Evolutionary conservation across 2,888 invertebrate species (phyloP), one percentile per base, ranked within the genome.

Genomic region (Rotaria macrura): DNA sequence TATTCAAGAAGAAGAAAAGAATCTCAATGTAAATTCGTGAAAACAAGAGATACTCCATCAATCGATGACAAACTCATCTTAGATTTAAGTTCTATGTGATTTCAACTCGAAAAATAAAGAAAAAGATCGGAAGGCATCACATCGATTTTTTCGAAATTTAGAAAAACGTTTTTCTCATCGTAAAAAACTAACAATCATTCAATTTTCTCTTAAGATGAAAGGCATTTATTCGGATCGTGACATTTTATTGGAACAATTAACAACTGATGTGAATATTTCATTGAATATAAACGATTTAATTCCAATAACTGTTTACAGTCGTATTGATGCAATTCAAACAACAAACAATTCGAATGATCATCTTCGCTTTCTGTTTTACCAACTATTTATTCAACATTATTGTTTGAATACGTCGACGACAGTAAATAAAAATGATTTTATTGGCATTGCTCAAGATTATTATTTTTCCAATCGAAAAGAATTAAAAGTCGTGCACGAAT

Each of bases 381-480:
- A 79, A 43, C 34, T 79, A 79, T 79, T 43, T 43, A 23, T 79
- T 79, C 43, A 79, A 79, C 79, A 79, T n/a, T 43, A 79, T 43
- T 43, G 43, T 40, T 25, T 43, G 43, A 79, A 79, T 43, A 10
- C 40, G 9, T 40, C 79, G 5, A 20, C 7, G 43, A 25, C 5
- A 25, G 25, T 40, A 43, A 79, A 23, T n/a, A 79, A 40, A 20
- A 25, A 43, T n/a, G 43, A 79, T 43, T 79, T 79, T n/a, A 9
- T 79, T 10, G 17, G 43, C 25, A 23, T 79, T 6, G 6, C 5
- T 23, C 40, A 43, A 25, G n/a, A 79, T 25, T 79, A 79, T 43
- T 79, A 79, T 43, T n/a, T 1, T 43, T 23, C 40, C 14, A 79
- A 79, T 79, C 43, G 43, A 12, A 25, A 40, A n/a, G 79, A 79